These are phyloP conservation scores for Ormyrus nitidulus DNA, from an alignment of 2,888 invertebrate genomes.

Conservation along the genomic window DNA sequence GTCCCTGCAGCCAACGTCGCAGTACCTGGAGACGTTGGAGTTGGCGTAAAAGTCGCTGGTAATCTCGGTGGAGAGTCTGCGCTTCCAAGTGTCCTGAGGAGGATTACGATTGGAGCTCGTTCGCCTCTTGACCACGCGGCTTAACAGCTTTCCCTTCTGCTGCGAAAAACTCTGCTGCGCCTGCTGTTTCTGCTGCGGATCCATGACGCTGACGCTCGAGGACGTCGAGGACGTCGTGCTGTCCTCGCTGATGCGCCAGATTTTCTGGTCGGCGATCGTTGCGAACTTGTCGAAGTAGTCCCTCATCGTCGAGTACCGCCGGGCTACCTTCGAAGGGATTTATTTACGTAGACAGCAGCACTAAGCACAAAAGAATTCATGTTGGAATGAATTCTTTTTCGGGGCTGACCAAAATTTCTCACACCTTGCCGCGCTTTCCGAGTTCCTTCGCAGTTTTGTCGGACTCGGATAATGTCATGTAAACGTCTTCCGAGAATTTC, in stretches of 20 bases:
- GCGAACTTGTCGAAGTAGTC: conserved; percentile 31
- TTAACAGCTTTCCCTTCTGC: not conserved
- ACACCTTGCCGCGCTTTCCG: conserved; percentile 31
- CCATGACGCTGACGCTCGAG: not conserved
- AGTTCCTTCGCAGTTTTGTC: no score
- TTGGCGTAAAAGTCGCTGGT: conserved; percentile 30
- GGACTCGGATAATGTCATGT: not conserved
- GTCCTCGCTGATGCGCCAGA: conserved; percentile 27
- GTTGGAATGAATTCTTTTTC: no score
- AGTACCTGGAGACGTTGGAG: conserved; percentile 7
- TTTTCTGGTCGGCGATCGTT: conserved; percentile 6
- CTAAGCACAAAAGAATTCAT: no score
- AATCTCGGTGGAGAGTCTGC: conserved; percentile 21
- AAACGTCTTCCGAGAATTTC: conserved; percentile 40
- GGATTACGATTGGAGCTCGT: conserved; percentile 9
- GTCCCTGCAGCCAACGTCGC: conserved; percentile 3
- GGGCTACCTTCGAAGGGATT: conserved; percentile 12
- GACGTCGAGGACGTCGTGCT: conserved; percentile 26
- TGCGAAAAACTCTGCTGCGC: no score
- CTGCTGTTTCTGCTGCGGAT: no score
- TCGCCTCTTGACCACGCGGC: conserved; percentile 20
- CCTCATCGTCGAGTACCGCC: conserved; percentile 26
- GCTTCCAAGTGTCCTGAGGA: conserved; percentile 25
- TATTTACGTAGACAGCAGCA: not conserved
- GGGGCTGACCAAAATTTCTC: not conserved